Conservation (phyloP, 2,113 vertebrate genomes). For the Apteryx mantelli region DNA sequence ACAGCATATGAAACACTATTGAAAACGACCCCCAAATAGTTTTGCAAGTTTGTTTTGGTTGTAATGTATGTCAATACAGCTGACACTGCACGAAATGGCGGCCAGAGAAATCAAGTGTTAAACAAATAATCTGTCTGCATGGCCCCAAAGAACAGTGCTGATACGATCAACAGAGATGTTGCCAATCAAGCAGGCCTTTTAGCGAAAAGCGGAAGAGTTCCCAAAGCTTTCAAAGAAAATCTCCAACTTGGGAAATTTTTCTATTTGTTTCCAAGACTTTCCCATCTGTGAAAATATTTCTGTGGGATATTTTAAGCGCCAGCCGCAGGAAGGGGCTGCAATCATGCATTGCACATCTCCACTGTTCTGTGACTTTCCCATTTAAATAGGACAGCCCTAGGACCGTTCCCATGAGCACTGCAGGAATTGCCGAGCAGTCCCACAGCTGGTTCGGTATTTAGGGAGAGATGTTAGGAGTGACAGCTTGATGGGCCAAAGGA, state of each 20-base stretch:
- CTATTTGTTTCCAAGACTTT: conserved; percentile 38
- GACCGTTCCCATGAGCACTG: not conserved
- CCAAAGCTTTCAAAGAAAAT: conserved; percentile 4
- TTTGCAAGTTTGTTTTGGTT: not conserved
- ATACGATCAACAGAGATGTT: not conserved
- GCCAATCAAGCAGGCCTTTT: not conserved
- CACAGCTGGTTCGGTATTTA: not conserved
- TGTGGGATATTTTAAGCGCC: not conserved
- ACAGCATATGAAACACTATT: not conserved
- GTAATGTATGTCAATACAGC: not conserved
- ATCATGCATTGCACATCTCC: conserved; percentile 8
- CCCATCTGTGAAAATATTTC: conserved; percentile 37
- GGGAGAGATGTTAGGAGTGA: not conserved
- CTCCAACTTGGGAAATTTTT: not conserved
- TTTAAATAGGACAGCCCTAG: conserved; percentile 19
- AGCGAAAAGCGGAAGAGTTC: not conserved
- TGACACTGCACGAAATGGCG: not conserved
- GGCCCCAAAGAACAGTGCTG: not conserved
- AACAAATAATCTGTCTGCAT: not conserved
- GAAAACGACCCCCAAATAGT: not conserved
- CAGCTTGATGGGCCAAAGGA: not conserved
- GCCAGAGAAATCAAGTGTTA: not conserved
- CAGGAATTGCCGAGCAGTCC: not conserved
- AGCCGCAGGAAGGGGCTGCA: not conserved
- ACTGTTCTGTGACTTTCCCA: conserved; percentile 24